These are phyloP conservation scores for Drosophila conformis DNA, from an alignment of 2,888 invertebrate species.

Conservation along the genomic window DNA sequence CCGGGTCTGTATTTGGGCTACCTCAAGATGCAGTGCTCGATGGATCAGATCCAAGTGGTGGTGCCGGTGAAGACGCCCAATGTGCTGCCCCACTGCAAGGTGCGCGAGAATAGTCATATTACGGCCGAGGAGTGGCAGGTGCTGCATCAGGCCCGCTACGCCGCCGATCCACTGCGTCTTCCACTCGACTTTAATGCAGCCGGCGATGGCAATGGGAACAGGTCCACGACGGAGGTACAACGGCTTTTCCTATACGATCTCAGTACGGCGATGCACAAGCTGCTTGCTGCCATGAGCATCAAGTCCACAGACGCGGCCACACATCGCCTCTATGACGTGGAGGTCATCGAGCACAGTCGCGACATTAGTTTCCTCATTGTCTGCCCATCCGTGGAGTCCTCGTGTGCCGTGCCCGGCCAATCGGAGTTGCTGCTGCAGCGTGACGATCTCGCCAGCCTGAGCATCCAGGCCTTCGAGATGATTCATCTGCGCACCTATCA, in stretches of 20 bases:
- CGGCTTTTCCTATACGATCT: conserved; percentile 92
- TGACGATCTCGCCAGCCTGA: conserved; percentile 94
- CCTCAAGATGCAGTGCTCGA: conserved; percentile 97
- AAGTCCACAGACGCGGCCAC: conserved; percentile 88
- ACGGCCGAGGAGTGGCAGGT: conserved; percentile 99
- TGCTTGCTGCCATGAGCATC: conserved; percentile 93
- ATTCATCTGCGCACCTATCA: conserved; percentile 98
- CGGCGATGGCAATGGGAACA: conserved; percentile 73
- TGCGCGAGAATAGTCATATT: conserved; percentile 97
- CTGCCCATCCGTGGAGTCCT: conserved; percentile 95
- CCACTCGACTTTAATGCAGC: conserved; percentile 81
- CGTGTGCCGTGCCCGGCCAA: conserved; percentile 95
- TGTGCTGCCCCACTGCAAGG: conserved; percentile 96
- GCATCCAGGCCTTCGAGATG: conserved; percentile 97
- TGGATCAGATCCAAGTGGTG: conserved; percentile 96
- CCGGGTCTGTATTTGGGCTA: conserved; percentile 98
- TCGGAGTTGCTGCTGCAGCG: conserved; percentile 93
- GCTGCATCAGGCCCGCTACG: conserved; percentile 86
- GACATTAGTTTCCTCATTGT: conserved; percentile 97
- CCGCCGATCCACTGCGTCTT: conserved; percentile 57
- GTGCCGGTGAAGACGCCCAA: conserved; percentile 97
- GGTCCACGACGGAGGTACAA: conserved; percentile 90
- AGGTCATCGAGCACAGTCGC: conserved; percentile 95
- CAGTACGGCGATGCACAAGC: conserved; percentile 89
- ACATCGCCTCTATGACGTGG: conserved; percentile 95